Base-by-base conservation (phyloP, 2,113 vertebrate genomes). In the Typhlomys cinereus region DNA sequence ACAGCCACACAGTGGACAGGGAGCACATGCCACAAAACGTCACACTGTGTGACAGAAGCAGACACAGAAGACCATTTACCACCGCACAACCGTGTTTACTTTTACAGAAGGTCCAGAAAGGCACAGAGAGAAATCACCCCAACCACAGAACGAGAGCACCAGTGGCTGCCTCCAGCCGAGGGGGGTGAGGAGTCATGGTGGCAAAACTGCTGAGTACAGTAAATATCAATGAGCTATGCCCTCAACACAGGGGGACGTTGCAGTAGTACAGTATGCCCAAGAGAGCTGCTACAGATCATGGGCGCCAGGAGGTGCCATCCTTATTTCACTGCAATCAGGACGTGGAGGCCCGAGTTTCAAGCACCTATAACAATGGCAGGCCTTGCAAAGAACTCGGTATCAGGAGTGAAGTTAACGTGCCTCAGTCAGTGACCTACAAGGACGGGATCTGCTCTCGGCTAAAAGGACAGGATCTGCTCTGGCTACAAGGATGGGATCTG, bases 71-170 rank as follows among this genome's bases (percentile, higher is more conserved):
- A 67, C 18, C 73, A 75, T 50, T 21, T 20, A 25, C 6, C 20
- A 25, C 6, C 48, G 62, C 5, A 59, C 4, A 25, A 89, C 34
- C 86, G 31, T 54, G 83, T 62, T 83, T 86, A 59, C 64, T 12
- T 27, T n/a, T 46, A 85, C 13, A 87, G 67, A 95, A 87, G 48
- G 71, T 73, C 52, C 57, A 87, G 50, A 78, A 92, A 87, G 74
- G 73, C 50, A 75, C 62, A 44, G 62, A 57, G 11, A 36, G 20
- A 61, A 87, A 88, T 31, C 25, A 44, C 52, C 34, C 59, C 41
- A 36, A 79, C 31, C 85, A 80, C 5, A 34, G n/a, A 41, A 89
- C 74, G 27, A 27, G 46, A 66, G 13, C 8, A 31, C 52, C 20
- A 31, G n/a, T 31, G 54, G 54, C 36, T 90, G 50, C 54, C 14